Conservation (phyloP, 1,140 invertebrate genomes). For the Diorhabda elongata region DNA sequence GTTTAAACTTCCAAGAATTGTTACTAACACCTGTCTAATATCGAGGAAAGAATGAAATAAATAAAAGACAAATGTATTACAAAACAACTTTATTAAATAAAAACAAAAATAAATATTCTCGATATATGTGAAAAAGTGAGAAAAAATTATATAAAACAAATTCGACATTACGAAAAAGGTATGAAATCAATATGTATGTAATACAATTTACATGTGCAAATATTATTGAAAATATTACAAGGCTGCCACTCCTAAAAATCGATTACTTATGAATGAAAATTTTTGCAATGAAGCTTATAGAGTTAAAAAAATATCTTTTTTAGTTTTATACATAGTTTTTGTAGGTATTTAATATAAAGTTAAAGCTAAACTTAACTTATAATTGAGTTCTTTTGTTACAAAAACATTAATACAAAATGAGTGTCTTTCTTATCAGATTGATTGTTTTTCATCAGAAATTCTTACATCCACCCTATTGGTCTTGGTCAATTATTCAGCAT, state of each 20-base stretch:
- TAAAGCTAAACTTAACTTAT: neutral
- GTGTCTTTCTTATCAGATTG: no score
- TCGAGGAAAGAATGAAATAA: neutral
- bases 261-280: neutral
- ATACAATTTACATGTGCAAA: neutral
- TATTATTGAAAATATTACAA: neutral
- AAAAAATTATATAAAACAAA: neutral
- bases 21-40: no score
- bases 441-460: no score
- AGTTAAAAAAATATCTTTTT: neutral
- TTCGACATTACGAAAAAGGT: neutral
- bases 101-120: constrained; percentile 5
- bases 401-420: no score
- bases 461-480: no score
- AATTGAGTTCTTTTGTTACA: no score
- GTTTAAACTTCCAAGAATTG: no score
- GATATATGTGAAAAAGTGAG: neutral
- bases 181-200: neutral
- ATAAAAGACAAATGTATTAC: neutral
- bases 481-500: no score
- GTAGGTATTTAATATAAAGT: neutral
- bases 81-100: constrained; percentile 6
- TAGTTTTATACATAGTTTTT: neutral
- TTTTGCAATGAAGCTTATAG: neutral
- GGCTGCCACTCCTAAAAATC: neutral